Evolutionary conservation across 2,888 invertebrate species (phyloP).

Genomic region (Cyclophora punctaria): DNA sequence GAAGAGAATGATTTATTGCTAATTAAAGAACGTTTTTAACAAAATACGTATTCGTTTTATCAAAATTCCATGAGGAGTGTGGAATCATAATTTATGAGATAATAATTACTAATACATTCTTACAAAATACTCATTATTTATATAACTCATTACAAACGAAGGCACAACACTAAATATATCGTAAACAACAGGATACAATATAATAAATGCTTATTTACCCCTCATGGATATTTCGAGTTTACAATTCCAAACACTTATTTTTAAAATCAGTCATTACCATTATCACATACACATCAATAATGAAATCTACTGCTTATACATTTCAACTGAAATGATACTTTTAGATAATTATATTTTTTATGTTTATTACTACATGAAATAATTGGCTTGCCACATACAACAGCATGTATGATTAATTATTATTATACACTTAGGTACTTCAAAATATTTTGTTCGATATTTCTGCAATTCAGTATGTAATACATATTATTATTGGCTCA

Average conservation of each 20-base stretch:
- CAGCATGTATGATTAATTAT: not conserved
- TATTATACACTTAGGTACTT: too few species aligned
- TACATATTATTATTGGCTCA: too few species aligned
- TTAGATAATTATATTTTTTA: slow-evolving; percentile 1
- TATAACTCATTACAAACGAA: slow-evolving; percentile 36
- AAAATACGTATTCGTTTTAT: slow-evolving; percentile 43
- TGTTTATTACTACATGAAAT: slow-evolving; percentile 2
- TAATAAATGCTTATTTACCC: slow-evolving; percentile 27
- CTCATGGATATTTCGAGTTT: slow-evolving; percentile 44
- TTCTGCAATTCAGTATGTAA: too few species aligned
- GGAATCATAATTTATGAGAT: slow-evolving; percentile 8
- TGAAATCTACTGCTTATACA: slow-evolving; percentile 16
- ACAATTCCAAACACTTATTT: slow-evolving; percentile 27
- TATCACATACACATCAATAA: slow-evolving; percentile 42
- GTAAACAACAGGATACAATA: slow-evolving; percentile 18
- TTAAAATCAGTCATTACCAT: slow-evolving; percentile 54
- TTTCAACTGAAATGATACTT: slow-evolving; percentile 5
- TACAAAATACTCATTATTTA: slow-evolving; percentile 12
- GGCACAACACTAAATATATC: slow-evolving; percentile 43
- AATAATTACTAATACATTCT: slow-evolving; percentile 3
- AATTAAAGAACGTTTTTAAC: slow-evolving; percentile 45
- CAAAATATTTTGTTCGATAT: too few species aligned
- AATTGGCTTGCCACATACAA: slow-evolving; percentile 6
- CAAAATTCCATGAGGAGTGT: slow-evolving; percentile 47
- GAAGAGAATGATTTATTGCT: slow-evolving; percentile 48